Evolutionary conservation across 1,140 invertebrate genomes (phyloP).

Genomic region (Trinorchestia longiramus): DNA sequence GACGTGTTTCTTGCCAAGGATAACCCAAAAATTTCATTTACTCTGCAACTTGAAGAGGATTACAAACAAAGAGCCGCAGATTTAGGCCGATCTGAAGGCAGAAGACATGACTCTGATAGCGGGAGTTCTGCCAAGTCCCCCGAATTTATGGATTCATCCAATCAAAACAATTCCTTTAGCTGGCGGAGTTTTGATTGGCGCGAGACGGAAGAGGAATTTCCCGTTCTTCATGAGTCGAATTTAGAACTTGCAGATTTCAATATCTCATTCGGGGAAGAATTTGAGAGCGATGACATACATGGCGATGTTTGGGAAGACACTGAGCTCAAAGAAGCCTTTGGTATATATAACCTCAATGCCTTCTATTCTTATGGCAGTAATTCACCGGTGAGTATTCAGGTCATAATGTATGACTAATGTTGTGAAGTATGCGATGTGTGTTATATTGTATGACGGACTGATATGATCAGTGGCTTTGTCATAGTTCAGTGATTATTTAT

Average conservation of each 20-base stretch:
- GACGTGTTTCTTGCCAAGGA: background rate
- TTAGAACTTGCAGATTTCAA: background rate
- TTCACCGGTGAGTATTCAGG: constrained; percentile 19
- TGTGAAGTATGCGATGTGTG: background rate
- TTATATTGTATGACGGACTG: background rate
- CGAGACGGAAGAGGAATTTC: background rate
- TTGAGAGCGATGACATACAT: background rate
- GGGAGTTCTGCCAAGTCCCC: background rate
- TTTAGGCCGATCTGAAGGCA: constrained; percentile 19
- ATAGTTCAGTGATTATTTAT: background rate
- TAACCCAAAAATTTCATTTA: constrained; percentile 8
- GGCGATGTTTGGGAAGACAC: constrained; percentile 31
- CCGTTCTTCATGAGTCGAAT: background rate
- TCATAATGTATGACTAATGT: background rate
- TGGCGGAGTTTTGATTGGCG: background rate
- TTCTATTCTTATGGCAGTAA: constrained; percentile 20
- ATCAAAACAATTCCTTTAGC: background rate
- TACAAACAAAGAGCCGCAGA: constrained; percentile 13
- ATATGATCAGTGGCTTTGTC: background rate
- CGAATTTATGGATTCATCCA: background rate
- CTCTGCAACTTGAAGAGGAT: background rate
- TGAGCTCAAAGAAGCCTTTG: constrained; percentile 18
- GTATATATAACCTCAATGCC: constrained; percentile 11
- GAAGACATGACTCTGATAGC: background rate
- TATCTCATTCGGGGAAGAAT: background rate